Evolutionary conservation across 2,113 vertebrate species (phyloP).

Genomic region (Sapajus apella): DNA sequence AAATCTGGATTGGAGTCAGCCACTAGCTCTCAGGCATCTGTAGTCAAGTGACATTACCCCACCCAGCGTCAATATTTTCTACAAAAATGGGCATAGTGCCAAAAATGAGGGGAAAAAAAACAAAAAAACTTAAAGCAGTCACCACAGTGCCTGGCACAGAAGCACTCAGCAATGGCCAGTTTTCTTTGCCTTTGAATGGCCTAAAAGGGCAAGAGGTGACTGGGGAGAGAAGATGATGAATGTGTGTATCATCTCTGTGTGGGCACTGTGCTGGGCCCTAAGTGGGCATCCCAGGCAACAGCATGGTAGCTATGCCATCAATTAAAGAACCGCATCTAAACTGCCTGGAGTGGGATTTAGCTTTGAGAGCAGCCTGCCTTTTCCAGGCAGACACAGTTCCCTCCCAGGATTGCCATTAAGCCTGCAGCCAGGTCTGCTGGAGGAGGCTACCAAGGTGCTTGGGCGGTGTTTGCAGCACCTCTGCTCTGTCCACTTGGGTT

Average conservation of each 20-base stretch:
- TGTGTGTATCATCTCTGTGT: neutral
- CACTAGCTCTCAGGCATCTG: neutral
- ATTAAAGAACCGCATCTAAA: neutral
- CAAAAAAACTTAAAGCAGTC: neutral
- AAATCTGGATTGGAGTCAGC: neutral
- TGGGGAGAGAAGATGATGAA: neutral
- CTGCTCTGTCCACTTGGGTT: neutral
- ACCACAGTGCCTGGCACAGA: neutral
- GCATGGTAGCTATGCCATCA: neutral
- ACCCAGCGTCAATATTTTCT: neutral
- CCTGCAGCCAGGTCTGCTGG: neutral
- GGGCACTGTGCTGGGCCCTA: neutral
- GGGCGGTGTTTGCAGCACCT: neutral
- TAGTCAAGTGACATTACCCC: neutral
- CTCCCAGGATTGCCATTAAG: neutral
- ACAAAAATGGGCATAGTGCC: neutral
- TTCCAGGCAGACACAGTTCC: neutral
- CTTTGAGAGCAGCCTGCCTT: neutral
- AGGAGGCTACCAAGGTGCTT: no score
- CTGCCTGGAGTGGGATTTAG: neutral
- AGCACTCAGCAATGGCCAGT: neutral
- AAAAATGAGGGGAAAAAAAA: neutral
- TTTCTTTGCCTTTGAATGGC: neutral
- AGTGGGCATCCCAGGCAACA: neutral
- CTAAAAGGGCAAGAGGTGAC: neutral